Conservation (phyloP, 2,888 invertebrate genomes). For the Volucella zonaria region DNA sequence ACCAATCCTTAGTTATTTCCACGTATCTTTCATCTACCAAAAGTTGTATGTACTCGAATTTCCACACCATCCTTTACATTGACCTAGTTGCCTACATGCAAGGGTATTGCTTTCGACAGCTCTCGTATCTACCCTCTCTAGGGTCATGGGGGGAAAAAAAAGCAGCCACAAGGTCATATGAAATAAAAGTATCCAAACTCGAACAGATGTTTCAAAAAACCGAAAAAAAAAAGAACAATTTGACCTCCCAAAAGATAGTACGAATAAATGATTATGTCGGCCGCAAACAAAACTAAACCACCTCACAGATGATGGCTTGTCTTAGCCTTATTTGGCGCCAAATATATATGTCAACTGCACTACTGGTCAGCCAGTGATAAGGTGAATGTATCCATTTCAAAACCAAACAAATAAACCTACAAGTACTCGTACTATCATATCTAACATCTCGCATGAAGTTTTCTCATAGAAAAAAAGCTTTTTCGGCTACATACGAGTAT, state of each 20-base stretch:
- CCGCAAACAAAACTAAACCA: not conserved
- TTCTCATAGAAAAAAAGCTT: conserved; percentile 53
- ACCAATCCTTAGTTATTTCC: conserved; percentile 22
- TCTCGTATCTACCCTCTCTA: conserved; percentile 6
- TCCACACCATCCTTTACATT: not conserved
- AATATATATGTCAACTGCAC: conserved; percentile 35
- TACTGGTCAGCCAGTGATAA: conserved; percentile 31
- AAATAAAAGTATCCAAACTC: conserved; percentile 12
- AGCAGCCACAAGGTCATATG: conserved; percentile 20
- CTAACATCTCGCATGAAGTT: not conserved
- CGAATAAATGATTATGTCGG: not conserved
- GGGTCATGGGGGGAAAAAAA: not conserved
- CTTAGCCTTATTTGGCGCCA: conserved; percentile 40
- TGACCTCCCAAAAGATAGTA: not conserved
- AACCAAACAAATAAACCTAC: not conserved
- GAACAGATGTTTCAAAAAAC: conserved; percentile 34
- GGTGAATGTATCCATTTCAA: conserved; percentile 12
- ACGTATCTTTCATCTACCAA: conserved; percentile 16
- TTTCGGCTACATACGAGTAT: not conserved
- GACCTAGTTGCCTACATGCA: conserved; percentile 18
- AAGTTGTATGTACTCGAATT: conserved; percentile 18
- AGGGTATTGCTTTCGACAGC: not conserved
- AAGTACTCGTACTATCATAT: not conserved
- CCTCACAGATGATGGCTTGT: not conserved
- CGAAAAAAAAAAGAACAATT: not conserved